Conservation (phyloP, 2,888 invertebrate genomes). For the Trichopoda pennipes region DNA sequence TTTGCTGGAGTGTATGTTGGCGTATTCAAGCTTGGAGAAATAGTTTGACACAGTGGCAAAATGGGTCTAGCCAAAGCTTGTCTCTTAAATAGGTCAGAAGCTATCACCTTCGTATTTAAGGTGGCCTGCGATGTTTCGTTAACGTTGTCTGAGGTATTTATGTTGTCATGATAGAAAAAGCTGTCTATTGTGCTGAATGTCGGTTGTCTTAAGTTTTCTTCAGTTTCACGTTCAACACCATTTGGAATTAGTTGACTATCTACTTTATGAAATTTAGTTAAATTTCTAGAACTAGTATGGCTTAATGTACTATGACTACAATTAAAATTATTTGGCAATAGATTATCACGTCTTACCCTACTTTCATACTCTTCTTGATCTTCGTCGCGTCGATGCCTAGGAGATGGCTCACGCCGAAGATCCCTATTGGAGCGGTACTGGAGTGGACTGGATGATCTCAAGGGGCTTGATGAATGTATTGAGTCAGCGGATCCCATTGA, state of each 20-base stretch:
- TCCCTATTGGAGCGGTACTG: slow-evolving; percentile 77
- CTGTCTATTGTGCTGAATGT: slow-evolving; percentile 71
- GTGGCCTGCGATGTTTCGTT: slow-evolving; percentile 60
- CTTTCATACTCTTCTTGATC: slow-evolving; percentile 80
- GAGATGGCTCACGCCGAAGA: slow-evolving; percentile 78
- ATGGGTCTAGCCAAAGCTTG: slow-evolving; percentile 69
- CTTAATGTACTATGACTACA: slow-evolving; percentile 77
- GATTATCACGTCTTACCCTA: slow-evolving; percentile 80
- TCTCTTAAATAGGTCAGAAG: slow-evolving; percentile 23
- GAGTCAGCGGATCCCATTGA: slow-evolving; percentile 77
- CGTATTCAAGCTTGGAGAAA: slow-evolving; percentile 72
- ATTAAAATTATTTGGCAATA: slow-evolving; percentile 79
- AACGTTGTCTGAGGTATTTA: slow-evolving; percentile 64
- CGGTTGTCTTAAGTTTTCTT: slow-evolving; percentile 56
- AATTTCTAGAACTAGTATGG: slow-evolving; percentile 77
- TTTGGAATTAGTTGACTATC: slow-evolving; percentile 79
- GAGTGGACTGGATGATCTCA: slow-evolving; percentile 74
- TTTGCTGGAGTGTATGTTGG: slow-evolving; percentile 78
- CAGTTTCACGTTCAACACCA: slow-evolving; percentile 58
- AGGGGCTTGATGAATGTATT: slow-evolving; percentile 74
- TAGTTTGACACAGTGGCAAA: slow-evolving; percentile 75
- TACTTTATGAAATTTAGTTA: slow-evolving; percentile 81
- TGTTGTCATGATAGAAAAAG: slow-evolving; percentile 66
- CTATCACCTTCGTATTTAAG: slow-evolving; percentile 49
- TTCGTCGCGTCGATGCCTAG: slow-evolving; percentile 76